Percentiles rank a stretch among this genome's conserved stretches.
Evolutionary conservation across 2,888 invertebrate species (phyloP).

Genomic region (Heliconius ethilla): DNA sequence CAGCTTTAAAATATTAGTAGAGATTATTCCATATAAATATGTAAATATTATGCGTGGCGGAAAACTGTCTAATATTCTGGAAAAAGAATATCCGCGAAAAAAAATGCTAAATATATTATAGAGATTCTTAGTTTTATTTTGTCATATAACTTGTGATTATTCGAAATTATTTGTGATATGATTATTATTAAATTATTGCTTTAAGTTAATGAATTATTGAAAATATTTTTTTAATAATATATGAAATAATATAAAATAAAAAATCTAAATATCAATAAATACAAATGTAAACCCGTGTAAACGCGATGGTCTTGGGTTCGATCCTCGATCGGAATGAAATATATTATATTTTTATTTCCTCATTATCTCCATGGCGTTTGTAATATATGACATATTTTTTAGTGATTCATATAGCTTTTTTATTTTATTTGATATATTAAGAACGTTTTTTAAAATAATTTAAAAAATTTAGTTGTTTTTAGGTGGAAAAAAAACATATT

Average conservation of each 20-base stretch:
- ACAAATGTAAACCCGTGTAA: not conserved
- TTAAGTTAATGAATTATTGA: not conserved
- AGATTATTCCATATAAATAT: too few relatives aligned
- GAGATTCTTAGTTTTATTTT: not conserved
- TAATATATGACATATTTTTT: not conserved
- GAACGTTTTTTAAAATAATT: too few relatives aligned
- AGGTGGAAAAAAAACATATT: too few relatives aligned
- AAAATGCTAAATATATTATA: not conserved
- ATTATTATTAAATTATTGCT: not conserved
- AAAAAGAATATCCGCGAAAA: not conserved
- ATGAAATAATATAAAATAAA: not conserved
- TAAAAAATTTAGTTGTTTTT: too few relatives aligned
- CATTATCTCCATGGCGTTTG: not conserved
- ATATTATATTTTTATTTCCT: not conserved
- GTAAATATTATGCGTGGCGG: too few relatives aligned
- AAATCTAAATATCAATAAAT: not conserved
- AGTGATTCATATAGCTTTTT: too few relatives aligned
- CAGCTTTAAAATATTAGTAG: too few relatives aligned
- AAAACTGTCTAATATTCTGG: not conserved
- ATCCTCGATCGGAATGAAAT: not conserved
- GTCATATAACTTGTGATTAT: not conserved
- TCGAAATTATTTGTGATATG: not conserved
- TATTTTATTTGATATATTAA: too few relatives aligned
- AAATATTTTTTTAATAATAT: not conserved
- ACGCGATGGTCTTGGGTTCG: not conserved